Evolutionary conservation across 2,888 invertebrate genomes (phyloP).

Genomic region (Rhamnusium bicolor): DNA sequence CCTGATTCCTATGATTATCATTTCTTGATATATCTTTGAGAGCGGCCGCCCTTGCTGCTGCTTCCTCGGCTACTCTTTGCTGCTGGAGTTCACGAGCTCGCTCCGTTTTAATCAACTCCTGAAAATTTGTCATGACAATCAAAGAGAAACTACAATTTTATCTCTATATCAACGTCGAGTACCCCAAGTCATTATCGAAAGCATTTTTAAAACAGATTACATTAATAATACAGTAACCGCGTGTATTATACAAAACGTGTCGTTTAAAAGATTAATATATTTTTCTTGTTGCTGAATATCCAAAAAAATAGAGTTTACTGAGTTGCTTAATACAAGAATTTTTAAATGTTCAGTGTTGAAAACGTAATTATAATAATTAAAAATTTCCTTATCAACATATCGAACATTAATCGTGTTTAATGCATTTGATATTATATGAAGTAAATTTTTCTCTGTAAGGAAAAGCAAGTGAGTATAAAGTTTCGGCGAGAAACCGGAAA

Average conservation of each 20-base stretch:
- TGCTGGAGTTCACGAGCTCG: constrained; percentile 83
- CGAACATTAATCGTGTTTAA: neutral
- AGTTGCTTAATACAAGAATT: too few species aligned
- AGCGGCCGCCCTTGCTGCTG: constrained; percentile 76
- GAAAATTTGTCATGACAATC: constrained; percentile 40
- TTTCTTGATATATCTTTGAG: constrained; percentile 74
- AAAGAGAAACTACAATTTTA: neutral
- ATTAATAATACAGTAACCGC: neutral
- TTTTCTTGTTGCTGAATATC: too few species aligned
- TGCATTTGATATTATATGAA: neutral
- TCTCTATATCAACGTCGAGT: neutral
- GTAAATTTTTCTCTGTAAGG: neutral
- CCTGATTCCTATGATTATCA: constrained; percentile 56
- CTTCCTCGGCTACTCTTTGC: constrained; percentile 83
- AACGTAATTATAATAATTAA: too few species aligned
- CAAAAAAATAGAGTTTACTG: too few species aligned
- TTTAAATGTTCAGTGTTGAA: too few species aligned
- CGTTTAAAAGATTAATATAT: too few species aligned
- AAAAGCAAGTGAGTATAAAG: neutral
- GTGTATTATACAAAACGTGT: neutral
- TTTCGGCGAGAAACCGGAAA: neutral
- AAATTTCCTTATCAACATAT: too few species aligned
- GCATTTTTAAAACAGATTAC: neutral
- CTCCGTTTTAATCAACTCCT: constrained; percentile 84
- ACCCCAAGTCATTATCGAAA: neutral